These are phyloP conservation scores for Pygathrix nemaeus DNA, from an alignment of 2,113 vertebrate species.

Conservation along the genomic window DNA sequence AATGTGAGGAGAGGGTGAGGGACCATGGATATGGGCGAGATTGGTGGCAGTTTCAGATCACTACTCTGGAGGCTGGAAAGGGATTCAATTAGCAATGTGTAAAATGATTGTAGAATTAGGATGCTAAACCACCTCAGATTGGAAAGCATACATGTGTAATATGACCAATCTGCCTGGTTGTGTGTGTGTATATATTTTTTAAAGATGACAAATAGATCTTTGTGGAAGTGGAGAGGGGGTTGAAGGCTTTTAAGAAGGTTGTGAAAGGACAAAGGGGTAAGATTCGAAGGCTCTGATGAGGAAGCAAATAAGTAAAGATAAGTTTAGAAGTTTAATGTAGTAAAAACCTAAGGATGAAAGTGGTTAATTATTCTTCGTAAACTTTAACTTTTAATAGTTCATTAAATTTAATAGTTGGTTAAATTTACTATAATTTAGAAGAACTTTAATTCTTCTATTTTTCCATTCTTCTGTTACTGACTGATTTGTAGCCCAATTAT, in stretches of 20 bases:
- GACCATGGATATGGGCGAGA: neutral
- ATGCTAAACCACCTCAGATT: slow-evolving; percentile 20
- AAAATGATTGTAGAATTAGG: slow-evolving; percentile 32
- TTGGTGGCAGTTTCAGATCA: neutral
- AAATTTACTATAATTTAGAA: neutral
- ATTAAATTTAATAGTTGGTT: neutral
- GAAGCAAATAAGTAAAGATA: neutral
- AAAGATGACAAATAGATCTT: neutral
- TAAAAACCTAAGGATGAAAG: slow-evolving; percentile 22
- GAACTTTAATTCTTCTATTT: neutral
- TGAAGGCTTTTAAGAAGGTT: neutral
- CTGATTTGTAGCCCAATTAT: neutral
- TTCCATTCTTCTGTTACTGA: neutral
- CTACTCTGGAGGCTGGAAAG: neutral
- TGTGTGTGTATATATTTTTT: neutral
- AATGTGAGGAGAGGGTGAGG: neutral
- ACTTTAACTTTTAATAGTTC: neutral
- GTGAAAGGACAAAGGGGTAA: neutral
- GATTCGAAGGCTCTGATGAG: neutral
- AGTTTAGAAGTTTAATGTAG: neutral
- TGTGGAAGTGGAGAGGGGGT: neutral
- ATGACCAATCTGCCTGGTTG: neutral
- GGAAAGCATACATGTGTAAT: slow-evolving; percentile 28
- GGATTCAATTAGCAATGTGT: neutral
- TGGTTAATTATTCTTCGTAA: neutral